A percentile compares a stretch with the other conserved stretches of the same genome.
phyloP scores from a whole-genome alignment of 2,888 invertebrate species.

The Timandra comae region DNA sequence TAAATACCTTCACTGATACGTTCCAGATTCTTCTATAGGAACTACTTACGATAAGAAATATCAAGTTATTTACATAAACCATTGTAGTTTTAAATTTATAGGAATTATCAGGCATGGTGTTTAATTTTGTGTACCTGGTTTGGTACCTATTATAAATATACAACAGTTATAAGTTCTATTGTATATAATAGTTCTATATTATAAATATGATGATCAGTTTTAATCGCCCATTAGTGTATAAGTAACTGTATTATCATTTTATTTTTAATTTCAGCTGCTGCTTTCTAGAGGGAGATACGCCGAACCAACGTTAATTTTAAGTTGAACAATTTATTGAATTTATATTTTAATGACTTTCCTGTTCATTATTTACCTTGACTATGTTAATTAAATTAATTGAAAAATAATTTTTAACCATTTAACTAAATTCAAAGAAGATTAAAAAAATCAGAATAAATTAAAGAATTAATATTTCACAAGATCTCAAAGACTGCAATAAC shows the following conservation, averaged over 20 bases:
- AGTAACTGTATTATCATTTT: not conserved
- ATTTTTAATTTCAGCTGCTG: conserved; percentile 66
- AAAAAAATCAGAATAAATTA: conserved; percentile 1
- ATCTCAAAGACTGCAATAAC: conserved; percentile 44
- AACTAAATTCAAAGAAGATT: conserved; percentile 21
- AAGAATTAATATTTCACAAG: conserved; percentile 18
- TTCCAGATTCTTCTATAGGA: too few relatives aligned
- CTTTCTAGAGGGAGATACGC: conserved; percentile 59
- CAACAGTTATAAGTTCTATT: too few relatives aligned
- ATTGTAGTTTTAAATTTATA: too few relatives aligned
- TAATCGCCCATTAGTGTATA: too few relatives aligned
- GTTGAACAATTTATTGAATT: conserved; percentile 44
- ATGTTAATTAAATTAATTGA: conserved; percentile 45
- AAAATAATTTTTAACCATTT: conserved; percentile 27
- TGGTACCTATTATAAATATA: too few relatives aligned
- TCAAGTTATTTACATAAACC: too few relatives aligned
- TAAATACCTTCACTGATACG: too few relatives aligned
- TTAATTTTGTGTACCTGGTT: too few relatives aligned
- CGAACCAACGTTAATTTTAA: conserved; percentile 46
- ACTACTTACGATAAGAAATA: too few relatives aligned
- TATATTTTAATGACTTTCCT: conserved; percentile 47
- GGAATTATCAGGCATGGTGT: too few relatives aligned
- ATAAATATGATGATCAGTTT: too few relatives aligned
- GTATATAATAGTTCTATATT: too few relatives aligned
- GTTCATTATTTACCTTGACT: conserved; percentile 51